These are phyloP conservation scores for Aphaenogaster floridana DNA, from an alignment of 1,140 invertebrate genomes.

Conservation along the genomic window DNA sequence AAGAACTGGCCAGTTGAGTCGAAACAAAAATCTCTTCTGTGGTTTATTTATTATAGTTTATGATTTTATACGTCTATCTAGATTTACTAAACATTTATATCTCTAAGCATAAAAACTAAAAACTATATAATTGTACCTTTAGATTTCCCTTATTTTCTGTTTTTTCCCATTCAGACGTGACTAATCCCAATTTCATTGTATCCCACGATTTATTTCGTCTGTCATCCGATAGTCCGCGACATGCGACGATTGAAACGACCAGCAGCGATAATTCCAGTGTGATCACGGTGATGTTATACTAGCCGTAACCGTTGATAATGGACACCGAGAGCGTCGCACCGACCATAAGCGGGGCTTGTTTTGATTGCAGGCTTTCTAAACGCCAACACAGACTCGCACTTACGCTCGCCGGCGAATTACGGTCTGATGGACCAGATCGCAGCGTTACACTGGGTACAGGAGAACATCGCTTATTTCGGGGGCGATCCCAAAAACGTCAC, in stretches of 20 bases:
- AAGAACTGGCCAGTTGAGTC: too few species aligned
- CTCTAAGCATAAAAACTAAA: neutral
- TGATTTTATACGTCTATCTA: neutral
- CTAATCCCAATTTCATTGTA: neutral
- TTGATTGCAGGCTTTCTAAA: slow-evolving; percentile 94
- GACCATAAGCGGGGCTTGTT: slow-evolving; percentile 70
- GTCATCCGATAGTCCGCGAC: slow-evolving; percentile 18
- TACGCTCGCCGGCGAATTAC: slow-evolving; percentile 95
- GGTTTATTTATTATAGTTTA: too few species aligned
- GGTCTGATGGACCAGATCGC: slow-evolving; percentile 98
- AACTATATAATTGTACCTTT: neutral
- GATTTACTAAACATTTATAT: neutral
- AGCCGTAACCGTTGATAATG: slow-evolving; percentile 35
- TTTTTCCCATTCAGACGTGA: neutral
- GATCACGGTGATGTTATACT: slow-evolving; percentile 54
- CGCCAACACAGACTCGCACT: slow-evolving; percentile 94
- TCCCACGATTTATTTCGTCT: slow-evolving; percentile 31
- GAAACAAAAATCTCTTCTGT: too few species aligned
- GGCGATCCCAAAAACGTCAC: slow-evolving; percentile 98
- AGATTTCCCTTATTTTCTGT: neutral
- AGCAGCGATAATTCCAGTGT: slow-evolving; percentile 55
- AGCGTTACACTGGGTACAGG: slow-evolving; percentile 96
- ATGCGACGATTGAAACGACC: slow-evolving; percentile 31
- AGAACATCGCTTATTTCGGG: slow-evolving; percentile 97
- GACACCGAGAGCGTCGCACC: slow-evolving; percentile 31